Conservation (phyloP, 2,797 vertebrate species). For the Diceros bicornis region DNA sequence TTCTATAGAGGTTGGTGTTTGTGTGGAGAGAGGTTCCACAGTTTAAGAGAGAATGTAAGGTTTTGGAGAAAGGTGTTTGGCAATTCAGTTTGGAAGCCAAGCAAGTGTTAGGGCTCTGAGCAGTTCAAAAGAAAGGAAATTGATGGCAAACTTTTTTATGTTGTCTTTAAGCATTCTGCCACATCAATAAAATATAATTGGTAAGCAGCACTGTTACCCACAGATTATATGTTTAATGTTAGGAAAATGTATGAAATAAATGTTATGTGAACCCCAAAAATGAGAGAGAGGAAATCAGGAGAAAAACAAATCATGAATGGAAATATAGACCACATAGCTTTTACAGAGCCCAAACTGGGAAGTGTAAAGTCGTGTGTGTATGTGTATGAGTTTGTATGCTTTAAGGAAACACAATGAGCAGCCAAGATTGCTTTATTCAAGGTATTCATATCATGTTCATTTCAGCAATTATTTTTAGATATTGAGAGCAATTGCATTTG, state of each 20-base stretch:
- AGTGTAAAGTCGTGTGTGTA: not conserved
- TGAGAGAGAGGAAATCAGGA: not conserved
- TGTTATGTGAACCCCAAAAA: not conserved
- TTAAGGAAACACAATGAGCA: not conserved
- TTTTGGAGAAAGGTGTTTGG: not conserved
- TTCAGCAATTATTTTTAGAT: slow-evolving; percentile 47
- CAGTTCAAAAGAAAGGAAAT: slow-evolving; percentile 45
- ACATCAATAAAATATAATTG: not conserved
- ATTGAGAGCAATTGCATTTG: slow-evolving; percentile 50
- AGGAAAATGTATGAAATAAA: slow-evolving; percentile 55
- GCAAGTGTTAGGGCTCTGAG: not conserved
- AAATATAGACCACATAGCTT: not conserved
- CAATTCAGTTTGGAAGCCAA: slow-evolving; percentile 15
- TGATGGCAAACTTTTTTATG: not conserved
- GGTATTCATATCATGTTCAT: not conserved
- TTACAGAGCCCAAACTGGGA: not conserved
- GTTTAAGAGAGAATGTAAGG: slow-evolving; percentile 25
- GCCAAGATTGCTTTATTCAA: not conserved
- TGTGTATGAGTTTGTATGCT: not conserved
- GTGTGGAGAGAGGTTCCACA: not conserved
- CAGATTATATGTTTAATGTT: not conserved
- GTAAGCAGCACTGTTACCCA: not conserved
- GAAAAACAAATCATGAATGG: slow-evolving; percentile 21
- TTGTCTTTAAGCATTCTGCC: not conserved
- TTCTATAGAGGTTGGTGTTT: not conserved